Conservation (phyloP, 30 jellyfish, hydroid and myxozoan species). For the Aurelia aurita region DNA sequence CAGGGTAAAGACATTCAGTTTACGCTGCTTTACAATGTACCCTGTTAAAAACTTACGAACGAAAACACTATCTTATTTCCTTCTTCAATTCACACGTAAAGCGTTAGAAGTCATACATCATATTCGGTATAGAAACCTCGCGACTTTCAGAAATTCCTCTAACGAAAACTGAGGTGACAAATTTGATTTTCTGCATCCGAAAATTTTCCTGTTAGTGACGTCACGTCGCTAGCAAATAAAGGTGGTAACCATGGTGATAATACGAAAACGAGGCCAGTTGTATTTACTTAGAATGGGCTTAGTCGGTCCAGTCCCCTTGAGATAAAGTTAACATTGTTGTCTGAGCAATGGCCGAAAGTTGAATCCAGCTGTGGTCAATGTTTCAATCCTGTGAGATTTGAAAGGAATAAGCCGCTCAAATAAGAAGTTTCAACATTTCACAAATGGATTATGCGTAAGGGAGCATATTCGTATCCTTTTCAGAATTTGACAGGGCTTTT, state of each 20-base stretch:
- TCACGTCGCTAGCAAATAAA: no score
- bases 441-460: constrained; percentile 83
- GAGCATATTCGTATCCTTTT: constrained; percentile 81
- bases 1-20: no score
- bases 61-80: no score
- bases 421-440: background rate
- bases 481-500: background rate
- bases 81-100: no score
- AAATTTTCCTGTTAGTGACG: no score
- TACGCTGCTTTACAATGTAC: no score
- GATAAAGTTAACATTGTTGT: constrained; percentile 30
- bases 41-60: no score
- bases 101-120: no score
- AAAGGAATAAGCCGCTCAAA: background rate
- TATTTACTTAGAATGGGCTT: background rate
- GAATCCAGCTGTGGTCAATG: constrained; percentile 7
- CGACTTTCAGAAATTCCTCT: no score
- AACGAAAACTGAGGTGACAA: no score
- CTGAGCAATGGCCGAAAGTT: constrained; percentile 37
- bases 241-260: background rate
- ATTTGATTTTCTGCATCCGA: no score
- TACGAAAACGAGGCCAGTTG: constrained; percentile 12
- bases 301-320: constrained; percentile 23
- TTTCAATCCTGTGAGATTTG: background rate
- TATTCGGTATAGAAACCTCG: no score